Evolutionary conservation across 2,113 vertebrate species (phyloP).

Genomic region (Microcebus tavaratra): DNA sequence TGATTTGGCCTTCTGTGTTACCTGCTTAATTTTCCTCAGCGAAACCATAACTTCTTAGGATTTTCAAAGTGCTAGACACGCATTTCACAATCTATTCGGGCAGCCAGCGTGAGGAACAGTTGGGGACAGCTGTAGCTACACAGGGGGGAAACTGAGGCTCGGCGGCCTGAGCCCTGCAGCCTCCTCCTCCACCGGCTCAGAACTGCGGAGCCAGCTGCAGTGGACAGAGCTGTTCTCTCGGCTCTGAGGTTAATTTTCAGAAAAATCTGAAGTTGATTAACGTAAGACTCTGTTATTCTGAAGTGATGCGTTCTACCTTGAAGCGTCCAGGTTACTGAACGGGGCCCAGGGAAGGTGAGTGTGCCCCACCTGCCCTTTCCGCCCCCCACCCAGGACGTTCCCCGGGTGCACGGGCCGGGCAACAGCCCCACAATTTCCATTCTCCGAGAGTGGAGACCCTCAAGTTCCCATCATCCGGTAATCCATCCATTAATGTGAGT

Average conservation of each 20-base stretch:
- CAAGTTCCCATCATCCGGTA: accelerated
- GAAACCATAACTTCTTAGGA: background rate
- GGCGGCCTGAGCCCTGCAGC: accelerated
- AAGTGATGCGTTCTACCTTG: accelerated
- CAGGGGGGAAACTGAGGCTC: accelerated
- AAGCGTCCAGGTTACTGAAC: accelerated
- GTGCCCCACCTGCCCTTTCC: accelerated
- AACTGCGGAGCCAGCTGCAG: accelerated
- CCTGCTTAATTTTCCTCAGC: background rate
- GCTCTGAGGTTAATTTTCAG: accelerated
- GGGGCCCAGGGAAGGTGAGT: accelerated
- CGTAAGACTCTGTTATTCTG: background rate
- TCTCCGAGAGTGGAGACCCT: accelerated
- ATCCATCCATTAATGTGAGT: background rate
- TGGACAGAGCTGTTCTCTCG: accelerated
- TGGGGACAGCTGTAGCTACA: accelerated
- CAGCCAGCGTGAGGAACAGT: accelerated
- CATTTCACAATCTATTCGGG: accelerated
- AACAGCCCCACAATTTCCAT: accelerated
- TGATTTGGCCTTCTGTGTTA: accelerated
- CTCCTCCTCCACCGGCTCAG: accelerated
- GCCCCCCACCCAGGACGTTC: accelerated
- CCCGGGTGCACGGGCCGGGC: accelerated
- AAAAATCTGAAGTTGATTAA: background rate
- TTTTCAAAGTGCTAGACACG: background rate